phyloP scores from a whole-genome alignment of 2,888 invertebrate species.

The Thecocarcelia acutangulata region DNA sequence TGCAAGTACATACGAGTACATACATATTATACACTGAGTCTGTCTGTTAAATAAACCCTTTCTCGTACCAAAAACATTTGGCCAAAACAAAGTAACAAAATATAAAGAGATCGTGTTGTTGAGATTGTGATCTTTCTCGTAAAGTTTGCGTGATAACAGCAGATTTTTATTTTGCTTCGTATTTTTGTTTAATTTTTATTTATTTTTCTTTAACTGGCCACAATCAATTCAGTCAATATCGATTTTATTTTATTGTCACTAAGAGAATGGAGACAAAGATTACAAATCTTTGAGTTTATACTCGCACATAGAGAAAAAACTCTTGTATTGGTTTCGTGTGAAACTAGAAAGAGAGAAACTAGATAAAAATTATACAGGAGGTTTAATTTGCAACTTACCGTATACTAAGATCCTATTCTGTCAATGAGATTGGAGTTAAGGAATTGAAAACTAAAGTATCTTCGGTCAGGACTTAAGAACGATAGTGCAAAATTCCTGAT shows the following conservation, averaged over 20 bases:
- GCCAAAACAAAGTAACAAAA: slow-evolving; percentile 38
- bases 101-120: slow-evolving; percentile 62
- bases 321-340: background rate
- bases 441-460: no score
- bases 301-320: slow-evolving; percentile 39
- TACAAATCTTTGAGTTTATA: slow-evolving; percentile 47
- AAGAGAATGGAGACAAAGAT: slow-evolving; percentile 64
- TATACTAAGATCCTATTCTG: no score
- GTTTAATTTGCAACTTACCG: no score
- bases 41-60: slow-evolving; percentile 43
- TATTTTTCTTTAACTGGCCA: slow-evolving; percentile 56
- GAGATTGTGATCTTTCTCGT: slow-evolving; percentile 64
- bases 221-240: slow-evolving; percentile 62
- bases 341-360: no score
- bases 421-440: no score
- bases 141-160: slow-evolving; percentile 67
- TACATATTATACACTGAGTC: background rate
- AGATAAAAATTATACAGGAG: no score
- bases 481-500: no score
- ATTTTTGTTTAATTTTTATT: slow-evolving; percentile 9
- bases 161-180: slow-evolving; percentile 14
- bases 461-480: no score
- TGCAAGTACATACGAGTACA: no score
- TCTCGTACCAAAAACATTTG: slow-evolving; percentile 34
- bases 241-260: slow-evolving; percentile 52